Conservation (phyloP, 2,113 vertebrate species). For the Octodon degus region DNA sequence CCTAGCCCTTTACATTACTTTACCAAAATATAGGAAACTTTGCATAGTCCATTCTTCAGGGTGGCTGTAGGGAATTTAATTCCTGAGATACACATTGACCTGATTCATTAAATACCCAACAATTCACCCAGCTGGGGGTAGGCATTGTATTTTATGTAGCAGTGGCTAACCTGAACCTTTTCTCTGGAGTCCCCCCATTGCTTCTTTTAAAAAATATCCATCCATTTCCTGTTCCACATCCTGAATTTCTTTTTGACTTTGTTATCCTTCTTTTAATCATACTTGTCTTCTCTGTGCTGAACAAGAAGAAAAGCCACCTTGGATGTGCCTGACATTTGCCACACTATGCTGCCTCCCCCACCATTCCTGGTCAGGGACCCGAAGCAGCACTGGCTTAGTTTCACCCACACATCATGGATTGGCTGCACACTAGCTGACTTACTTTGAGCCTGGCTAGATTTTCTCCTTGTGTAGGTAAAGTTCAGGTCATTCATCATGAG, state of each 20-base stretch:
- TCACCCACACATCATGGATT: neutral
- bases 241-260: neutral
- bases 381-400: neutral
- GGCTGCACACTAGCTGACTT: neutral
- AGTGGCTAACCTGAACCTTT: neutral
- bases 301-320: neutral
- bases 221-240: neutral
- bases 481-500: constrained; percentile 44
- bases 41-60: neutral
- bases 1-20: neutral
- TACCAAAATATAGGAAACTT: neutral
- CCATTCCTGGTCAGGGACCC: neutral
- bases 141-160: neutral
- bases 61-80: neutral
- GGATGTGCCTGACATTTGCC: neutral
- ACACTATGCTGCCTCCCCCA: neutral
- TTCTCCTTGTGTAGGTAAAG: neutral
- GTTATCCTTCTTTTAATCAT: constrained; percentile 11
- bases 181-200: neutral
- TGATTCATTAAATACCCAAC: neutral
- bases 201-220: neutral
- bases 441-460: neutral
- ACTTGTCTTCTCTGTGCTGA: neutral
- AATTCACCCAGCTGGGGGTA: neutral
- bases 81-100: neutral